A percentile compares a stretch with the other conserved stretches of the same genome.
Evolutionary conservation across 2,113 vertebrate species (phyloP).

Genomic region (Sisor rabdophorus): DNA sequence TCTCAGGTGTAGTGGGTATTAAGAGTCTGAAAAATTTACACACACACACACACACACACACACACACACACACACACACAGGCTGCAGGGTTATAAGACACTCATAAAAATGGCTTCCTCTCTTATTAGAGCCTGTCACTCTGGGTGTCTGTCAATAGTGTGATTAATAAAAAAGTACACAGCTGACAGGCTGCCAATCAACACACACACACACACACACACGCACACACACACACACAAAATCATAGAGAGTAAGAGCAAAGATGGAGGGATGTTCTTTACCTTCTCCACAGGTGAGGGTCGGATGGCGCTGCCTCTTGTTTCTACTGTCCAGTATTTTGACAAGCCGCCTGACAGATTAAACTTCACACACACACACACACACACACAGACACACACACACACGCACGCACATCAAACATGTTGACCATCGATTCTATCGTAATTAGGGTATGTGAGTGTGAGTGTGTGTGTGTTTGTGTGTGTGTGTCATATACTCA

Average conservation of each 20-base stretch:
- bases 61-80: slow-evolving; percentile 21
- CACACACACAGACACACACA: slow-evolving; percentile 7
- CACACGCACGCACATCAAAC: slow-evolving; percentile 24
- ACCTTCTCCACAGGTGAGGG: slow-evolving; percentile 34
- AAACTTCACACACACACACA: slow-evolving; percentile 19
- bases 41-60: slow-evolving; percentile 25
- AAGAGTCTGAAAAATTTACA: slow-evolving; percentile 66
- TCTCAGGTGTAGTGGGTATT: slow-evolving; percentile 78
- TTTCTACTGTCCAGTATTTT: slow-evolving; percentile 22
- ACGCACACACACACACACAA: slow-evolving; percentile 33
- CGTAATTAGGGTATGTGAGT: slow-evolving; percentile 39
- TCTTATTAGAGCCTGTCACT: slow-evolving; percentile 48
- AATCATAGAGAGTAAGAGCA: not conserved
- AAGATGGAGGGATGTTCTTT: slow-evolving; percentile 17
- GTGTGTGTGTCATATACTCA: slow-evolving; percentile 5
- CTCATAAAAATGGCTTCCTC: slow-evolving; percentile 43
- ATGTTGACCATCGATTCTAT: slow-evolving; percentile 36
- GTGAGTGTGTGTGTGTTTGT: slow-evolving; percentile 22
- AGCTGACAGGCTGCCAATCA: slow-evolving; percentile 44
- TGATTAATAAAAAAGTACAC: slow-evolving; percentile 44
- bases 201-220: slow-evolving; percentile 25
- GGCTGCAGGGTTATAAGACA: slow-evolving; percentile 42
- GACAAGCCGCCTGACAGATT: slow-evolving; percentile 35
- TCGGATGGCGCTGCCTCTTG: slow-evolving; percentile 21
- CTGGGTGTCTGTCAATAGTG: slow-evolving; percentile 44